phyloP scores from a whole-genome alignment of 2,113 vertebrate species.

The Rhombomys opimus region DNA sequence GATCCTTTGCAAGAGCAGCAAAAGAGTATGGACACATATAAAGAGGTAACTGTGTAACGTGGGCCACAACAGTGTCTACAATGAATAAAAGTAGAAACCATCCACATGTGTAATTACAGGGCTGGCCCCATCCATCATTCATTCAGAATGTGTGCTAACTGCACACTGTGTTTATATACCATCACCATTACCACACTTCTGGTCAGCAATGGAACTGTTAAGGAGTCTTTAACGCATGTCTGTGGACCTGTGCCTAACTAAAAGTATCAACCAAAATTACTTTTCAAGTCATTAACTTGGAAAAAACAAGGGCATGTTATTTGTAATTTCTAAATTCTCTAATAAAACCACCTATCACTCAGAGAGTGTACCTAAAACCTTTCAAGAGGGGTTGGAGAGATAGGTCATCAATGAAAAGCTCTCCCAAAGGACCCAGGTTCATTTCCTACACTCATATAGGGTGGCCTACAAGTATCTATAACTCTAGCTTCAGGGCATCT shows the following conservation, averaged over 20 bases:
- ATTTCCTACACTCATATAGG: background rate
- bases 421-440: background rate
- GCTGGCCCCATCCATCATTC: background rate
- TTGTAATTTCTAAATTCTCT: background rate
- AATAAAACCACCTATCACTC: background rate
- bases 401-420: background rate
- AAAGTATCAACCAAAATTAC: background rate
- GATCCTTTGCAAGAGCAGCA: background rate
- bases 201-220: background rate
- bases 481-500: background rate
- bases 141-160: background rate
- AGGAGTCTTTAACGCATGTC: background rate
- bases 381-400: background rate
- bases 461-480: background rate
- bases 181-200: background rate
- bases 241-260: fast-evolving
- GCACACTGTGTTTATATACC: background rate
- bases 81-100: background rate
- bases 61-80: background rate
- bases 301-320: background rate
- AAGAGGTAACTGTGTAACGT: background rate
- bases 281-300: background rate
- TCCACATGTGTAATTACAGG: background rate
- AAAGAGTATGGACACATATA: background rate
- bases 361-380: background rate